Evolutionary conservation across 2,888 invertebrate species (phyloP).

Genomic region (Ennomos quercinarius): DNA sequence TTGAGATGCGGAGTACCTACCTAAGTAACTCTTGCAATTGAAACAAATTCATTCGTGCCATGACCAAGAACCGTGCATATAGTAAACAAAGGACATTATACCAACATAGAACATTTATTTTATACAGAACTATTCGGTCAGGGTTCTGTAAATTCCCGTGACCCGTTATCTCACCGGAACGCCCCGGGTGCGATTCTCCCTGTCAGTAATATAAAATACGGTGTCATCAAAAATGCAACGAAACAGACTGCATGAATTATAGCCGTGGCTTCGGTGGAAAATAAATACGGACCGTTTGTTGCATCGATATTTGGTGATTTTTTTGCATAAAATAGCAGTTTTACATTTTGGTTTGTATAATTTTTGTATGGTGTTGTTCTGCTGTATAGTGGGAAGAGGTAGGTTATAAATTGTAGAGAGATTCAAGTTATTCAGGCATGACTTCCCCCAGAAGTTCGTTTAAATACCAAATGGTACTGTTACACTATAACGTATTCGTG

Average conservation of each 20-base stretch:
- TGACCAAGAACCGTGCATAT: too few relatives aligned
- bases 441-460: too few relatives aligned
- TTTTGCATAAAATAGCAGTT: conserved; percentile 21
- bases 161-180: conserved; percentile 52
- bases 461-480: too few relatives aligned
- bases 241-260: conserved; percentile 60
- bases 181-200: conserved; percentile 48
- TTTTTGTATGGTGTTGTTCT: neutral
- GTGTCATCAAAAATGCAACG: conserved; percentile 65
- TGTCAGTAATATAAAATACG: conserved; percentile 60
- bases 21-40: too few relatives aligned
- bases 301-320: conserved; percentile 33
- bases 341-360: conserved; percentile 2
- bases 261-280: conserved; percentile 49
- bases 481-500: too few relatives aligned
- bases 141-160: conserved; percentile 15
- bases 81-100: too few relatives aligned
- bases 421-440: too few relatives aligned
- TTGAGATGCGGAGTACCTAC: too few relatives aligned
- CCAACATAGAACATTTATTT: neutral
- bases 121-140: conserved; percentile 1
- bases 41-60: too few relatives aligned
- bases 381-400: too few relatives aligned
- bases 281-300: conserved; percentile 49
- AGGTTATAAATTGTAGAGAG: too few relatives aligned